Evolutionary conservation across 2,113 vertebrate species (phyloP).

Genomic region (Cisticola juncidis): DNA sequence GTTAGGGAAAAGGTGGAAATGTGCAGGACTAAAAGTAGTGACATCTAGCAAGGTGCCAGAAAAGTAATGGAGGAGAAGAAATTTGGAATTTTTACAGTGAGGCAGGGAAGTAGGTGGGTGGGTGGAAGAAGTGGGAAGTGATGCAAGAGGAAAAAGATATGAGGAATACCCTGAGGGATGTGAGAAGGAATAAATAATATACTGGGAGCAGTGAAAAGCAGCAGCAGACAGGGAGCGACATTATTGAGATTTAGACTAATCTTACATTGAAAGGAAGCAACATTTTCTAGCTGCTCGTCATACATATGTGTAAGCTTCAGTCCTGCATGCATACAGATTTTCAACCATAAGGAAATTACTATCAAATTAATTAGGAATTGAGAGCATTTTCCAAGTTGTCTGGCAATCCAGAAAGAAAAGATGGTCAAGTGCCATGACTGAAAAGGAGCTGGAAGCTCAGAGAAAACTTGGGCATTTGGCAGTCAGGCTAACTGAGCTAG

Average conservation of each 20-base stretch:
- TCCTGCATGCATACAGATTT: not conserved
- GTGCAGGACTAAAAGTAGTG: not conserved
- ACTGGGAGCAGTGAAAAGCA: not conserved
- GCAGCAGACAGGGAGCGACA: not conserved
- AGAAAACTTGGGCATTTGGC: not conserved
- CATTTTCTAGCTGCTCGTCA: not conserved
- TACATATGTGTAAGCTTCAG: not conserved
- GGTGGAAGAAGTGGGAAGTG: not conserved
- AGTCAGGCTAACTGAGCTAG: not conserved
- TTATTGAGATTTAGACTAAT: not conserved
- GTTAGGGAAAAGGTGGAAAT: not conserved
- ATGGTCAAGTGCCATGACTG: not conserved
- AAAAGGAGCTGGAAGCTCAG: not conserved
- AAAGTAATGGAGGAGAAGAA: not conserved
- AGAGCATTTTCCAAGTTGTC: not conserved
- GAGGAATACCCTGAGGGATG: not conserved
- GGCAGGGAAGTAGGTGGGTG: not conserved
- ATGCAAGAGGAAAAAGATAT: not conserved
- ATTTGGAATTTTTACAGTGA: not conserved
- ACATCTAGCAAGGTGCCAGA: not conserved
- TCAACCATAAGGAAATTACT: not conserved
- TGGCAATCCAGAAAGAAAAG: not conserved
- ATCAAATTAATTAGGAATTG: slow-evolving; percentile 23
- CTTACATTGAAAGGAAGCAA: not conserved
- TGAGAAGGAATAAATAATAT: not conserved